phyloP scores from a whole-genome alignment of 2,797 vertebrate species.

The Leptodactylus fallax region DNA sequence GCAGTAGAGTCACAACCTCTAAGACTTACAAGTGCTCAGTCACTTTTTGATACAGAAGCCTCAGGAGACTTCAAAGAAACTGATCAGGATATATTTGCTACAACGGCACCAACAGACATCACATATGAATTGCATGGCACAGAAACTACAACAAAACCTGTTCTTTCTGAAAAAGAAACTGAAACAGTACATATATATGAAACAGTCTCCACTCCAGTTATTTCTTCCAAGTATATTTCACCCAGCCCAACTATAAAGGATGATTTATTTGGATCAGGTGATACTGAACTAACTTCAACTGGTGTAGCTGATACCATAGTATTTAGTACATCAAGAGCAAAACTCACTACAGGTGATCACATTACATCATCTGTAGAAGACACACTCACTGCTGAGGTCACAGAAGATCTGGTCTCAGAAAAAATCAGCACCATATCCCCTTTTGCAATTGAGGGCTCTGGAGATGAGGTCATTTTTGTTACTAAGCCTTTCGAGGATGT shows the following conservation, averaged over 20 bases:
- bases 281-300: constrained; percentile 7
- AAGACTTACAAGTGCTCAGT: constrained; percentile 4
- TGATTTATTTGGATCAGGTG: constrained; percentile 29
- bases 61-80: constrained; percentile 3
- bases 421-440: constrained; percentile 15
- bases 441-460: constrained; percentile 18
- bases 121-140: not conserved
- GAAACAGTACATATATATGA: not conserved
- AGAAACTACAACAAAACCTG: not conserved
- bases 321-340: constrained; percentile 19
- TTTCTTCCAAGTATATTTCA: too few species aligned
- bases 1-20: not conserved
- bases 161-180: constrained; percentile 4
- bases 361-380: not conserved
- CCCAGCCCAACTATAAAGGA: not conserved
- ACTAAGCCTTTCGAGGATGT: not conserved
- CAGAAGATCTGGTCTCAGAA: not conserved
- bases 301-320: not conserved
- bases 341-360: constrained; percentile 5
- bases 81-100: not conserved
- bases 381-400: not conserved
- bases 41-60: not conserved
- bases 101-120: not conserved
- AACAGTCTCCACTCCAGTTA: not conserved
- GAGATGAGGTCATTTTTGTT: not conserved